Evolutionary conservation across 2,113 vertebrate species (phyloP).

Genomic region (Corynorhinus townsendii): DNA sequence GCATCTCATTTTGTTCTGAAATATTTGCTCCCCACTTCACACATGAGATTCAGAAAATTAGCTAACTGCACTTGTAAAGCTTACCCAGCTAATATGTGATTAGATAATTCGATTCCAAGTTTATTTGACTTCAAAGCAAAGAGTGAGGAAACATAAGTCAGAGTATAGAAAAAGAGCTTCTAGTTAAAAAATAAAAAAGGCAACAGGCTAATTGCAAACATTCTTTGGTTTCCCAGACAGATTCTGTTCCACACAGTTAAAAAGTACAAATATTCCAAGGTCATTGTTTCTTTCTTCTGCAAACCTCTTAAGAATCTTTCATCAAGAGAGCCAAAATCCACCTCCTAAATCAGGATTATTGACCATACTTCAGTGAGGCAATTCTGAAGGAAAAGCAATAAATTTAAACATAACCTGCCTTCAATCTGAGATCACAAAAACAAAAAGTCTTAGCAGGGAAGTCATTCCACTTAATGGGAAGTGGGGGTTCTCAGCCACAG

Average conservation of each 20-base stretch:
- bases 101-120: neutral
- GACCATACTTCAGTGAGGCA: neutral
- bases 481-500: neutral
- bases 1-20: neutral
- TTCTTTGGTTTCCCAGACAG: neutral
- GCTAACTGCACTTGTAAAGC: neutral
- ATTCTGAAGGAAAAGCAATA: constrained; percentile 1
- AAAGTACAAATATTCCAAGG: neutral
- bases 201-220: neutral
- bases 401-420: neutral
- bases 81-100: neutral
- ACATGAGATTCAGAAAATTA: neutral
- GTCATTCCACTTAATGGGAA: neutral
- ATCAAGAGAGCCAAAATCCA: neutral
- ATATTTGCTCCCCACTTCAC: neutral
- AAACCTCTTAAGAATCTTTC: constrained; percentile 18
- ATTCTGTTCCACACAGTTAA: neutral
- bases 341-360: neutral
- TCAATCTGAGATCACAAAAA: neutral
- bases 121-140: constrained; percentile 9
- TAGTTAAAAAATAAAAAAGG: neutral
- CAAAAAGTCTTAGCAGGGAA: neutral
- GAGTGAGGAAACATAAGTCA: neutral
- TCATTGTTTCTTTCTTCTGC: neutral
- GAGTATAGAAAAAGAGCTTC: neutral